Percentiles rank a stretch among this genome's conserved stretches.
Conservation (phyloP, 1,140 invertebrate genomes). For the Leptinotarsa undecemlineata region DNA sequence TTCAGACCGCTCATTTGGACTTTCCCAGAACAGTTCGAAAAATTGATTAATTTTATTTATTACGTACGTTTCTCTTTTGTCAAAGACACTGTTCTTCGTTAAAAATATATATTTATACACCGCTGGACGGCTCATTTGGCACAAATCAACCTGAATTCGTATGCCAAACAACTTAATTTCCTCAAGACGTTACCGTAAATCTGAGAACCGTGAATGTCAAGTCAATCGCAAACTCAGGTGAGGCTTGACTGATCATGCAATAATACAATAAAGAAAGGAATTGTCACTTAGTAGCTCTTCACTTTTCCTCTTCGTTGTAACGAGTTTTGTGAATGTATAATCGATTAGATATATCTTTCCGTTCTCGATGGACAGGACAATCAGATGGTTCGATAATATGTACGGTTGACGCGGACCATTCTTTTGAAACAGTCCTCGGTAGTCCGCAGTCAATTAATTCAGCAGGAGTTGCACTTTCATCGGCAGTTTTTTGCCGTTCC, state of each 20-base stretch:
- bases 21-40: no score
- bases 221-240: neutral
- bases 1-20: no score
- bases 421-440: neutral
- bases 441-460: neutral
- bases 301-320: neutral
- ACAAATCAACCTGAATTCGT: neutral
- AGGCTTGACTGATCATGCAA: neutral
- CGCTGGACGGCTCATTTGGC: neutral
- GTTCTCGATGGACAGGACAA: neutral
- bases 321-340: slow-evolving; percentile 6
- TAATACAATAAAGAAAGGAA: neutral
- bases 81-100: no score
- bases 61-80: no score
- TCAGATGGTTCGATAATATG: neutral
- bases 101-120: no score
- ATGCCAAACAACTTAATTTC: slow-evolving; percentile 1
- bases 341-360: slow-evolving; percentile 4
- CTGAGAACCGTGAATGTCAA: neutral
- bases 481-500: no score
- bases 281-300: slow-evolving; percentile 1
- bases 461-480: neutral
- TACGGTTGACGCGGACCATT: neutral
- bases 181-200: neutral
- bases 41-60: no score